Base-by-base conservation (phyloP, 2,888 invertebrate species). In the Phasia obesa region DNA sequence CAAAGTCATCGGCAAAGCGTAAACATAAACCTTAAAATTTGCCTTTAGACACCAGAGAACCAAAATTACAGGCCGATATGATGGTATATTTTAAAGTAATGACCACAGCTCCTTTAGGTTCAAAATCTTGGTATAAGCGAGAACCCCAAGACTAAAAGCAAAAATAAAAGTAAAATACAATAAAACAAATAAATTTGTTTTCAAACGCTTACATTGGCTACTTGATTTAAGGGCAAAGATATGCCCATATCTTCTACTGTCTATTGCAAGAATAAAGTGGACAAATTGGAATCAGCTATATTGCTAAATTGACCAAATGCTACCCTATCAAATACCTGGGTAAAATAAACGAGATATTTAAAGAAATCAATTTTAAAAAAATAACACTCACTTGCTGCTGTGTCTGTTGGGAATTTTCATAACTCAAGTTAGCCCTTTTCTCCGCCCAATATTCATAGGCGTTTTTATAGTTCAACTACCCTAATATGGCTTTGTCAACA, bases 381-480 rank as follows among this genome's bases (percentile, higher is more conserved):
- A n/a, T n/a, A 17, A 17, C 13, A 81, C 70, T 57, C 55, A 85
- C 85, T 60, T 88, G 85, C 25, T 88, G 85, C 38, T 83, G 87
- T 0, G 87, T 84, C 64, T 87, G 95, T 95, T 1, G 94, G 0
- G 96, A 92, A 47, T 97, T 96, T 90, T 98, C 98, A 87, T 96
- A 97, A 89, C 97, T 98, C 51, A 98, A 92, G 87, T 96, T 97
- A 5, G 97, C 95, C 4, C 99, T 92, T 91, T 99, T 99, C 91
- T 98, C 98, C 86, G 97, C 97, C 99, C 99, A 99, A 92, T 99
- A 99, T 90, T 99, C 99, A 90, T 99, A 99, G 0, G 99, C 99
- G 91, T 99, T 99, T 92, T 99, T 99, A 90, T 99, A 99, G 92
- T 99, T 99, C 85, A 99, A 93, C 99, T 99, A 99, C 59, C 99